These are phyloP conservation scores for Papilio dardanus DNA, from an alignment of 1,140 invertebrate species.

Conservation along the genomic window DNA sequence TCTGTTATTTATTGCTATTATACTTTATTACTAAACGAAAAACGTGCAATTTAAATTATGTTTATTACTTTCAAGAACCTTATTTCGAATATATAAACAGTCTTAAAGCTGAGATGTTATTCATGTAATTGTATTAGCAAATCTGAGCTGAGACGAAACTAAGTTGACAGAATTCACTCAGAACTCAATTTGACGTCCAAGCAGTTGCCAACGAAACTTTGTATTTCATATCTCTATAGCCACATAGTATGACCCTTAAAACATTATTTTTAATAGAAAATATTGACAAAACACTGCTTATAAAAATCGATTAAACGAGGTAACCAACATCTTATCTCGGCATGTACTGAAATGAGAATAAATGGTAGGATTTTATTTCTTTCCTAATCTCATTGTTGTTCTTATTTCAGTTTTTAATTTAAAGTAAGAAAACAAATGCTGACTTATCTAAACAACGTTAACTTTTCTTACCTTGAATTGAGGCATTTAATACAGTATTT, in stretches of 20 bases:
- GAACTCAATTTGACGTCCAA: constrained; percentile 19
- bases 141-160: not conserved
- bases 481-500: constrained; percentile 52
- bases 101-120: not conserved
- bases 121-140: constrained; percentile 11
- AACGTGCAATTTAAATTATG: no score
- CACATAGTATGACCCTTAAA: not conserved
- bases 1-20: no score
- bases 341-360: not conserved
- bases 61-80: not conserved
- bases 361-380: not conserved
- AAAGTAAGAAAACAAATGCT: not conserved
- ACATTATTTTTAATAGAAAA: not conserved
- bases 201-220: constrained; percentile 7
- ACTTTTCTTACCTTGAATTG: constrained; percentile 5
- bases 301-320: no score
- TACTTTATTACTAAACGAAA: no score
- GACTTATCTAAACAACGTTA: not conserved
- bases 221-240: not conserved
- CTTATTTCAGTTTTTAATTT: not conserved
- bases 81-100: not conserved
- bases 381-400: not conserved
- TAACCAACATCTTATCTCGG: no score
- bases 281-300: not conserved
- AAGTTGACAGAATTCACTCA: constrained; percentile 7